A percentile compares a stretch with the other conserved stretches of the same genome.
Conservation (phyloP, 1,140 invertebrate species). For the Paralvinella palmiformis region DNA sequence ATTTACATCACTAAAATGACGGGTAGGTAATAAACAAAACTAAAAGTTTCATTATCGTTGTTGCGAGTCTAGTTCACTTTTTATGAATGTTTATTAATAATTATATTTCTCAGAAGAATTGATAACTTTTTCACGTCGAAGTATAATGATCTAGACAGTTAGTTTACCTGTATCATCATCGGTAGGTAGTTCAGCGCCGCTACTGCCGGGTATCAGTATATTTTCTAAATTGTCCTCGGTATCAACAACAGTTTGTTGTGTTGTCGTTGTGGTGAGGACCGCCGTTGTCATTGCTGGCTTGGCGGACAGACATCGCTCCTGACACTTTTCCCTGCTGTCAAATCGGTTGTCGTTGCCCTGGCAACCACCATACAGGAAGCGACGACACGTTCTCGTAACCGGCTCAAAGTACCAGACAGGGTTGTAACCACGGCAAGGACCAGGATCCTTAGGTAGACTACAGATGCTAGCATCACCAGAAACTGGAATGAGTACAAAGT, state of each 20-base stretch:
- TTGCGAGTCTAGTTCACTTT: too few relatives aligned
- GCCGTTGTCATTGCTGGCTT: not conserved
- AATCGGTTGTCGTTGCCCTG: constrained; percentile 34
- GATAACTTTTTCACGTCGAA: too few relatives aligned
- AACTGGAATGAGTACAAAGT: not conserved
- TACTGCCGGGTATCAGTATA: too few relatives aligned
- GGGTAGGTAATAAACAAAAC: too few relatives aligned
- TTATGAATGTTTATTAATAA: too few relatives aligned
- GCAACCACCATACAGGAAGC: constrained; percentile 38
- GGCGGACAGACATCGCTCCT: not conserved
- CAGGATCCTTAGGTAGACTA: constrained; percentile 66
- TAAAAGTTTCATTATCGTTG: too few relatives aligned
- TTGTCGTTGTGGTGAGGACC: not conserved
- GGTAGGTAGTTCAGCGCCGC: too few relatives aligned
- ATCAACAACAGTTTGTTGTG: not conserved
- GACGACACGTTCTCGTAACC: constrained; percentile 23
- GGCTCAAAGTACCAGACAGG: constrained; percentile 27
- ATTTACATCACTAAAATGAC: too few relatives aligned
- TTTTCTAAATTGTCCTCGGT: not conserved
- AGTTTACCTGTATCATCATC: too few relatives aligned
- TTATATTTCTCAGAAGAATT: too few relatives aligned
- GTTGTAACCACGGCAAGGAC: constrained; percentile 59
- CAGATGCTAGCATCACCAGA: constrained; percentile 55
- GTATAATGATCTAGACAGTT: too few relatives aligned
- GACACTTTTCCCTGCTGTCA: not conserved